A percentile compares a stretch with the other conserved stretches of the same genome.
Evolutionary conservation across 2,113 vertebrate species (phyloP).

Genomic region (Ceuthmochares aereus): DNA sequence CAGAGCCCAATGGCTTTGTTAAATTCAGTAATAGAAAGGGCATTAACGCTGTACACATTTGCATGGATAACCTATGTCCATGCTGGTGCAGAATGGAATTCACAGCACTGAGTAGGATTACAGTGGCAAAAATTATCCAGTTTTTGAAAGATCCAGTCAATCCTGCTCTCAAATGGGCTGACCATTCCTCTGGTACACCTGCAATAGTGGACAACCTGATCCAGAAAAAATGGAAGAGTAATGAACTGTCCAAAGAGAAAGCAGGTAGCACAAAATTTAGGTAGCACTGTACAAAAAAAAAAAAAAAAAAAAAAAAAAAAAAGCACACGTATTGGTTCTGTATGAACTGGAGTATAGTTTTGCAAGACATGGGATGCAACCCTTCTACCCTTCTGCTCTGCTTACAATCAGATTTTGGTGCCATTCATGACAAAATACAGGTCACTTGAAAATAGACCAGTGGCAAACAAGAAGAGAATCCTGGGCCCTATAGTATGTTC

Average conservation of each 20-base stretch:
- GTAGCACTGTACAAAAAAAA: neutral
- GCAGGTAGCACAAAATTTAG: neutral
- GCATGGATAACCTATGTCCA: neutral
- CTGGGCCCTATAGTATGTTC: accelerated
- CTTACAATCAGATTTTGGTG: neutral
- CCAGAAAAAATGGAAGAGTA: neutral
- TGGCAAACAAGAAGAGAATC: neutral
- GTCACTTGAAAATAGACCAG: neutral
- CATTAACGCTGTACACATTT: neutral
- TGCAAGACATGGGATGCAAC: neutral
- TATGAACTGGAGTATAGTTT: neutral
- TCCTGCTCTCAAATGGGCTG: neutral
- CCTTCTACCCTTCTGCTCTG: neutral
- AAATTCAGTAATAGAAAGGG: neutral
- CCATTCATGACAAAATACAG: neutral
- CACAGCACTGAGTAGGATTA: neutral
- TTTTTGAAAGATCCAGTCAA: neutral
- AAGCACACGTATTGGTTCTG: neutral
- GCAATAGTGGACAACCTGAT: neutral
- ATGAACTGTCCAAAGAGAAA: neutral
- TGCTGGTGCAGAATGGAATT: neutral
- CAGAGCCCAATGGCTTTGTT: neutral
- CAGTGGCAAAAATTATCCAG: neutral
- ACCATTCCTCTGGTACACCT: neutral
- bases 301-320: no score